Conservation (phyloP, 2,888 invertebrate genomes). For the Baccha elongata region DNA sequence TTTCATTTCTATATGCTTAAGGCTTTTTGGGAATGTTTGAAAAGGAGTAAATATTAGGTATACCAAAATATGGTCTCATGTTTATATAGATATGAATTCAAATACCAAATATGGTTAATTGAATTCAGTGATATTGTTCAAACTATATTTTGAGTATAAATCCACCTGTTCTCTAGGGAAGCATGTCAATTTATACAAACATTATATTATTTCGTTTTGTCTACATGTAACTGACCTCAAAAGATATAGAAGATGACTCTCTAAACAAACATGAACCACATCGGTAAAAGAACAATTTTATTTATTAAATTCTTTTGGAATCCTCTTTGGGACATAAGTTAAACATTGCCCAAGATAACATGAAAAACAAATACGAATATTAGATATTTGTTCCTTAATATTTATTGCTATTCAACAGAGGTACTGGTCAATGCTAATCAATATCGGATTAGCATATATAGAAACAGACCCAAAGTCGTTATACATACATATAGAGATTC, state of each 20-base stretch:
- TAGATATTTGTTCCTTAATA: slow-evolving; percentile 51
- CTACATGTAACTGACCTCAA: background rate
- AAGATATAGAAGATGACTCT: background rate
- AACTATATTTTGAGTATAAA: background rate
- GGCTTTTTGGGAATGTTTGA: too few species aligned
- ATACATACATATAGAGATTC: too few species aligned
- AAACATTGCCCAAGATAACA: slow-evolving; percentile 29
- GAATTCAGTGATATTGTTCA: slow-evolving; percentile 11
- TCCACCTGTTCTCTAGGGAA: background rate
- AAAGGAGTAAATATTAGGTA: too few species aligned
- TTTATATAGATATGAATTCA: slow-evolving; percentile 17
- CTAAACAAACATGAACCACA: slow-evolving; percentile 15
- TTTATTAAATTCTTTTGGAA: background rate
- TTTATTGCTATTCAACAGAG: slow-evolving; percentile 39
- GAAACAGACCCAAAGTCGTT: slow-evolving; percentile 7
- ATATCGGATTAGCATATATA: slow-evolving; percentile 66
- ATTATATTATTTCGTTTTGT: slow-evolving; percentile 25
- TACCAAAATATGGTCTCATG: too few species aligned
- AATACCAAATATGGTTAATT: slow-evolving; percentile 30
- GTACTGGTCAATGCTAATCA: slow-evolving; percentile 54
- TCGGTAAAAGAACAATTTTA: background rate
- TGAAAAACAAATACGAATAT: slow-evolving; percentile 63
- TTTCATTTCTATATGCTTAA: too few species aligned
- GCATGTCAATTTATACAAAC: background rate
- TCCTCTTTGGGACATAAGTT: slow-evolving; percentile 39